These are phyloP conservation scores for Tamias sibiricus DNA, from an alignment of 2,113 vertebrate genomes.

Conservation along the genomic window DNA sequence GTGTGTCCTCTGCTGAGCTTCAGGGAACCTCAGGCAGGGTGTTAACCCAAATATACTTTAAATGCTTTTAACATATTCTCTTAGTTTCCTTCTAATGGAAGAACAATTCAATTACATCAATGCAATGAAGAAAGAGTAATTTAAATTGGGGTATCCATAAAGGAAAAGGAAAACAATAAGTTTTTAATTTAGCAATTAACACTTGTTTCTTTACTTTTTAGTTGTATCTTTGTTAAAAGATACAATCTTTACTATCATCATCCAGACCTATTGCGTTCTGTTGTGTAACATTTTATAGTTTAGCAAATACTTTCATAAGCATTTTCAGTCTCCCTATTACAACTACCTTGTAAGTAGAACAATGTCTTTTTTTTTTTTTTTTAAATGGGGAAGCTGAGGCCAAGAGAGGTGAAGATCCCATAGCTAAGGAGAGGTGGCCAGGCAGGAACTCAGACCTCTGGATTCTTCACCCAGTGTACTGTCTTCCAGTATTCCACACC, in stretches of 20 bases:
- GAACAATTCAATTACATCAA: not conserved
- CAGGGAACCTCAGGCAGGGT: not conserved
- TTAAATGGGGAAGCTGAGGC: not conserved
- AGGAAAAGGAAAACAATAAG: not conserved
- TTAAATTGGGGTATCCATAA: not conserved
- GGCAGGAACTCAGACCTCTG: not conserved
- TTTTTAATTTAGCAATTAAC: not conserved
- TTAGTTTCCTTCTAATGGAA: not conserved
- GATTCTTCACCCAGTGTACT: not conserved
- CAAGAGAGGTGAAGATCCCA: not conserved
- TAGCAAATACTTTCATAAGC: not conserved
- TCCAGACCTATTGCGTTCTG: not conserved
- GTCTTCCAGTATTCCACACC: not conserved
- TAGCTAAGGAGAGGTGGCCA: not conserved
- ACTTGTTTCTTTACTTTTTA: conserved; percentile 20
- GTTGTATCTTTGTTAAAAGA: not conserved
- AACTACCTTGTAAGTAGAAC: not conserved
- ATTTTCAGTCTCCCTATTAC: not conserved
- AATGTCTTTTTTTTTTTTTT: not conserved
- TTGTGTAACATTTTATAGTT: not conserved
- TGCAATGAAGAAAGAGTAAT: not conserved
- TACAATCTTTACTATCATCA: not conserved
- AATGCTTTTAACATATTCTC: not conserved
- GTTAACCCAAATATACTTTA: not conserved
- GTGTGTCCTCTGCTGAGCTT: not conserved